phyloP scores from a whole-genome alignment of 2,113 vertebrate genomes.

The Scatophagus argus region DNA sequence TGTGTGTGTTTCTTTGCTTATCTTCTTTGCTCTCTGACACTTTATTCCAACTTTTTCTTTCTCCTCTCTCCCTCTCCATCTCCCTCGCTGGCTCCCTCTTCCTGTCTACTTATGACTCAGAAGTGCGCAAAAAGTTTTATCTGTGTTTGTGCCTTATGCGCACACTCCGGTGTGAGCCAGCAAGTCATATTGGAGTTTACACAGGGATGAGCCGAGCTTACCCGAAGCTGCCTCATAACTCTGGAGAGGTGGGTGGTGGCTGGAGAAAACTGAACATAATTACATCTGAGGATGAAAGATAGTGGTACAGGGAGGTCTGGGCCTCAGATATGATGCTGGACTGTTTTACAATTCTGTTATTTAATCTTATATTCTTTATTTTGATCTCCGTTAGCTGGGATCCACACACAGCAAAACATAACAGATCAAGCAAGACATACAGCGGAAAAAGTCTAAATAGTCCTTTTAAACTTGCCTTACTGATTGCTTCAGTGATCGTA shows the following conservation, averaged over 20 bases:
- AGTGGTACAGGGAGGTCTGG: not conserved
- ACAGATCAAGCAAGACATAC: too few relatives aligned
- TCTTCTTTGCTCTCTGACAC: conserved; percentile 40
- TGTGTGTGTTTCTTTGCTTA: not conserved
- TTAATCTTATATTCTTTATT: too few relatives aligned
- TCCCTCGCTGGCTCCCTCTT: conserved; percentile 24
- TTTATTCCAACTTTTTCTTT: conserved; percentile 21
- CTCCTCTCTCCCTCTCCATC: conserved; percentile 6
- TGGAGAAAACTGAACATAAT: conserved; percentile 35
- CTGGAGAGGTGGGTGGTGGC: conserved; percentile 50
- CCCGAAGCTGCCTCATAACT: conserved; percentile 41
- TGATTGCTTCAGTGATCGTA: too few relatives aligned
- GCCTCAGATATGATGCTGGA: conserved; percentile 10
- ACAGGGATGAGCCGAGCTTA: conserved; percentile 58
- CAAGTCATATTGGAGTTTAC: conserved; percentile 65
- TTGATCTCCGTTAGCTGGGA: too few relatives aligned
- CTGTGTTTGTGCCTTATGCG: conserved; percentile 31
- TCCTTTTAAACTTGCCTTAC: too few relatives aligned
- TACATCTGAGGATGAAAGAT: conserved; percentile 28
- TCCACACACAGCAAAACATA: too few relatives aligned
- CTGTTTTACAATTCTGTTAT: too few relatives aligned
- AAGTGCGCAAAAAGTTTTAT: conserved; percentile 63
- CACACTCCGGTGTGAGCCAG: conserved; percentile 59
- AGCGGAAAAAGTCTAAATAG: too few relatives aligned
- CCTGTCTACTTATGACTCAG: conserved; percentile 75